Percentiles rank a stretch among this genome's conserved stretches.
Evolutionary conservation across 2,113 vertebrate species (phyloP).

Genomic region (Ifrita kowaldi): DNA sequence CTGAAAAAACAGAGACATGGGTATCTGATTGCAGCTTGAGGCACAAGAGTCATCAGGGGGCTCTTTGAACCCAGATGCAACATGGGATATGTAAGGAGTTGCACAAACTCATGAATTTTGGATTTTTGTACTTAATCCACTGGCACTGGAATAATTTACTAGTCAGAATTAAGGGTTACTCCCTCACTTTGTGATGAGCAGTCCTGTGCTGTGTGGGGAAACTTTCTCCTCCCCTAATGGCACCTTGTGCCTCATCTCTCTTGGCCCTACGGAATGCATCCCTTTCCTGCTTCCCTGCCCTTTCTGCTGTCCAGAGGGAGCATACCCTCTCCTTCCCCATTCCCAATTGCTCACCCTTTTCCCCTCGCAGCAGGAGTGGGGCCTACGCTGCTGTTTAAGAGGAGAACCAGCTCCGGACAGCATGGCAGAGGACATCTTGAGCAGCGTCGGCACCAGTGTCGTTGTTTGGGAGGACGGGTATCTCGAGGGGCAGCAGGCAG

Average conservation of each 20-base stretch:
- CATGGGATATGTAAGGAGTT: neutral
- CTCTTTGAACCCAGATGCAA: neutral
- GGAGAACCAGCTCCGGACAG: neutral
- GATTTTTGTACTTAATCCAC: neutral
- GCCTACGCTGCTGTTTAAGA: fast-evolving
- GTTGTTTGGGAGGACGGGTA: fast-evolving
- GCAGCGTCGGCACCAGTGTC: fast-evolving
- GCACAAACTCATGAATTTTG: neutral
- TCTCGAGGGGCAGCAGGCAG: neutral
- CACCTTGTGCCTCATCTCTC: fast-evolving
- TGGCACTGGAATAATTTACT: neutral
- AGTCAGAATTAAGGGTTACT: neutral
- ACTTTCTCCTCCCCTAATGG: fast-evolving
- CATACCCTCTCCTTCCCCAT: neutral
- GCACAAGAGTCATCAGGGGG: neutral
- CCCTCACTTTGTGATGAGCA: neutral
- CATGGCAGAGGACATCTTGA: neutral
- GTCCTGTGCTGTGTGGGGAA: fast-evolving
- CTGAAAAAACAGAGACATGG: neutral
- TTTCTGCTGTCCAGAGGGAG: neutral
- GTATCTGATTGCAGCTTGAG: neutral
- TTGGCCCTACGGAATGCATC: fast-evolving
- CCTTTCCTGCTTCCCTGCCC: neutral
- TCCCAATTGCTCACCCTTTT: fast-evolving
- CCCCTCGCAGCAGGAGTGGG: fast-evolving